Conservation (phyloP, 2,113 vertebrate species). For the Cyrtonyx montezumae region DNA sequence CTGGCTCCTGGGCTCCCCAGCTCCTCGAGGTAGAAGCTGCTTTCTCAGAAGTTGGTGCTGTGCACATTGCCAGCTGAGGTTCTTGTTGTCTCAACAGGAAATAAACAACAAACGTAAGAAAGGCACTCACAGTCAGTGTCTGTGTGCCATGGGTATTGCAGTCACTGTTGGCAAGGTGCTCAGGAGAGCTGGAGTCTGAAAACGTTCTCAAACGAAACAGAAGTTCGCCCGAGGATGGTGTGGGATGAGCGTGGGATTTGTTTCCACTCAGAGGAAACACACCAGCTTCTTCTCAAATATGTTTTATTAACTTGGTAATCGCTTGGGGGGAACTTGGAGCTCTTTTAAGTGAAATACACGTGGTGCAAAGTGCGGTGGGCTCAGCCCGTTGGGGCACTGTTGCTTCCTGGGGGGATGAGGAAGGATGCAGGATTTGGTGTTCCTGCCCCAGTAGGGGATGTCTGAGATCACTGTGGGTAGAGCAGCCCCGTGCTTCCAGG, state of each 20-base stretch:
- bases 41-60: not conserved
- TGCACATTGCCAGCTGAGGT: not conserved
- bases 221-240: not conserved
- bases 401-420: not conserved
- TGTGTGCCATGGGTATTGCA: not conserved
- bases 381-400: not conserved
- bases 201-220: not conserved
- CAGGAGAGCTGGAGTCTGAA: not conserved
- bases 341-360: not conserved
- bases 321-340: not conserved
- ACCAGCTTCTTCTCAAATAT: not conserved
- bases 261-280: not conserved
- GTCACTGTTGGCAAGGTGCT: not conserved
- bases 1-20: not conserved
- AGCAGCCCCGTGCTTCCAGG: not conserved
- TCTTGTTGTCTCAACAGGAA: not conserved
- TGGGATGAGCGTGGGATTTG: conserved; percentile 37
- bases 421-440: not conserved
- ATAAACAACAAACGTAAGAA: not conserved
- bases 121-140: not conserved
- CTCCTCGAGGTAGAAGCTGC: not conserved
- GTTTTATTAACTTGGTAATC: conserved; percentile 31
- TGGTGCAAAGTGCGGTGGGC: not conserved
- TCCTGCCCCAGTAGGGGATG: not conserved
- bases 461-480: not conserved